Base-by-base conservation (phyloP, 2,113 vertebrate species). In the Chloroceryle aenea region DNA sequence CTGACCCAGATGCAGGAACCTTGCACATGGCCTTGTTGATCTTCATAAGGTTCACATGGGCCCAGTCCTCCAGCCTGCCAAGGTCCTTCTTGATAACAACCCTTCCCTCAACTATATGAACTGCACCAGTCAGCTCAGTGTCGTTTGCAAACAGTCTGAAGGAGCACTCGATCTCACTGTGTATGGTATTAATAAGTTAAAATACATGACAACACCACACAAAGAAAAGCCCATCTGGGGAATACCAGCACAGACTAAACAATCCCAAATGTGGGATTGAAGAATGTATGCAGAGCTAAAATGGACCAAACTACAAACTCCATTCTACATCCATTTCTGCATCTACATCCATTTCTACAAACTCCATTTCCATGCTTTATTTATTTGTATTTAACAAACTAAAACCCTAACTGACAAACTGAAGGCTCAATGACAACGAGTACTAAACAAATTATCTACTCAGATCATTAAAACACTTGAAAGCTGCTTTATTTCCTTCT, bases 341-440 rank as follows among this genome's bases (percentile, higher is more conserved):
- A 40, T 40, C 38, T 40, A 40, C 12, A 40, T 40, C 36, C n/a
- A 12, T 7, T 68, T 47, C 59, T 50, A 56, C 30, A 89, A 86
- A 77, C 34, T 59, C 29, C 11, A 34, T 53, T 94, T 62, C 55
- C 59, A 77, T 32, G 40, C 52, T 75, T 95, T 71, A 55, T 73
- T 86, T 86, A 73, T 85, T 83, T n/a, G 19, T 87, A 30, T 75
- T 89, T 79, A 81, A 80, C 34, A 80, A 93, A 72, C 53, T 59
- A 47, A 90, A 91, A 74, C 17, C 13, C 6, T 61, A 84, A 85
- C 58, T 55, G 20, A 32, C 34, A 89, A 84, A 68, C 14, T 67
- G 58, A 88, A 95, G 29, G 50, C 64, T 89, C 90, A 87, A 7
- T 78, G 68, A 86, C 89, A 95, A 92, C 21, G 56, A 38, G 73